Evolutionary conservation across 2,113 vertebrate species (phyloP).

Genomic region (Astatoreochromis straeleni): DNA sequence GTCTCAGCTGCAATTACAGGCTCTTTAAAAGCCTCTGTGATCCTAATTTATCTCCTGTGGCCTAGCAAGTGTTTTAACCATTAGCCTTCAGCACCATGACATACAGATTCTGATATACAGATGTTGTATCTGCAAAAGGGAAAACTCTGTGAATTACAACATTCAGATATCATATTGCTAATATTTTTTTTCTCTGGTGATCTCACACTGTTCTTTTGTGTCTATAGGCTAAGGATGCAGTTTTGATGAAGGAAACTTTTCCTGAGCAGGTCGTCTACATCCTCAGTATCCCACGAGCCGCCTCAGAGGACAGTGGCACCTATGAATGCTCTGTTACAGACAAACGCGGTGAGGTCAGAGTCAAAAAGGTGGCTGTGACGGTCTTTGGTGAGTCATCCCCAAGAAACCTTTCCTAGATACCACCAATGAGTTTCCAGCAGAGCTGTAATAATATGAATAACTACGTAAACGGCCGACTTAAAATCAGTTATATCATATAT

Average conservation of each 20-base stretch:
- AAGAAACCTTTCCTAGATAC: background rate
- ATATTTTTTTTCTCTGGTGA: background rate
- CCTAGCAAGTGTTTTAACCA: conserved; percentile 51
- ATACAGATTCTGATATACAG: background rate
- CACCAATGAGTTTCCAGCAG: background rate
- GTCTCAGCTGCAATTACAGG: conserved; percentile 55
- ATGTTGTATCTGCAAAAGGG: conserved; percentile 8
- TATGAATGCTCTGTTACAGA: conserved; percentile 84
- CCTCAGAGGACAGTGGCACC: conserved; percentile 80
- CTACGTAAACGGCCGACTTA: background rate
- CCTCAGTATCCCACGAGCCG: conserved; percentile 77
- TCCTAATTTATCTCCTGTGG: conserved; percentile 59
- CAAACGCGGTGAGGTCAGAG: conserved; percentile 67
- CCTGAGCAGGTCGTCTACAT: conserved; percentile 70
- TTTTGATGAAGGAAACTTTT: conserved; percentile 38
- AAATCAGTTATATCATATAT: background rate
- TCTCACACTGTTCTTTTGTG: background rate
- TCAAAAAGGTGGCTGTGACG: conserved; percentile 73
- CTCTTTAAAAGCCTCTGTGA: conserved; percentile 39
- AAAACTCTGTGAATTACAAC: background rate
- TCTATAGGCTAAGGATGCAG: conserved; percentile 55
- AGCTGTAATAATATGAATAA: background rate
- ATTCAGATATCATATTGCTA: background rate
- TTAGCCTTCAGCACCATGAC: conserved; percentile 14
- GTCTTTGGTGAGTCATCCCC: conserved; percentile 76